phyloP scores from a whole-genome alignment of 92 coral and sea anemone species.

The Chrysogorgia sp. region DNA sequence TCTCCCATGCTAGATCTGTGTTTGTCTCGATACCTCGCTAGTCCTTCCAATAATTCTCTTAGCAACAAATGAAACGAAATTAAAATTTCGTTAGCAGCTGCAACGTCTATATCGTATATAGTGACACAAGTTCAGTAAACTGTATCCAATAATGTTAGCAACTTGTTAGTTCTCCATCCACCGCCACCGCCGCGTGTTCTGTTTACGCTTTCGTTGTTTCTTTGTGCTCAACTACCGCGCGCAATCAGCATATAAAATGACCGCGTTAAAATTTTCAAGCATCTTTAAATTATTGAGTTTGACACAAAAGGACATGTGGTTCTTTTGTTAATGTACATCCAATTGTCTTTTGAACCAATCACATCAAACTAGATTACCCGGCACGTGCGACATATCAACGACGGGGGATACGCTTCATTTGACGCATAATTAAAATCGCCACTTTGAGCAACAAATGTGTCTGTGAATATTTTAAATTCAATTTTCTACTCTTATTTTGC shows the following conservation, averaged over 20 bases:
- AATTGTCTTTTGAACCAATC: slow-evolving; percentile 79
- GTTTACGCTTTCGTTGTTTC: slow-evolving; percentile 2
- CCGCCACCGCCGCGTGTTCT: slow-evolving; percentile 35
- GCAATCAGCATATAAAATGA: slow-evolving; percentile 50
- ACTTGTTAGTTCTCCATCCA: slow-evolving; percentile 29
- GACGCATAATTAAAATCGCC: slow-evolving; percentile 17
- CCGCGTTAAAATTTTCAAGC: slow-evolving; percentile 34
- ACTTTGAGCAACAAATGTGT: slow-evolving; percentile 4
- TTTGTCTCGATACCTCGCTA: not conserved
- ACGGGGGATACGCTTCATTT: slow-evolving; percentile 37
- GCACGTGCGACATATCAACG: slow-evolving; percentile 61
- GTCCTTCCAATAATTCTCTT: not conserved
- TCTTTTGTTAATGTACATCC: slow-evolving; percentile 86
- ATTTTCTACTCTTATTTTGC: not conserved
- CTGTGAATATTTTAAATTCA: not conserved
- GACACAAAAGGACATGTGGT: slow-evolving; percentile 94
- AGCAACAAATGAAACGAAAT: not conserved
- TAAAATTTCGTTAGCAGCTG: slow-evolving; percentile 2
- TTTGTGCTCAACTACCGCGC: slow-evolving; percentile 47
- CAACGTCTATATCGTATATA: not conserved
- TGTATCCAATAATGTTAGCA: not conserved
- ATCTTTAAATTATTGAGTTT: slow-evolving; percentile 33
- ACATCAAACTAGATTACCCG: slow-evolving; percentile 42
- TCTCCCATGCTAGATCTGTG: slow-evolving; percentile 76
- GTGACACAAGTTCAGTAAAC: not conserved